Evolutionary conservation across 1,140 invertebrate species (phyloP).

Genomic region (Vollenhovia emeryi): DNA sequence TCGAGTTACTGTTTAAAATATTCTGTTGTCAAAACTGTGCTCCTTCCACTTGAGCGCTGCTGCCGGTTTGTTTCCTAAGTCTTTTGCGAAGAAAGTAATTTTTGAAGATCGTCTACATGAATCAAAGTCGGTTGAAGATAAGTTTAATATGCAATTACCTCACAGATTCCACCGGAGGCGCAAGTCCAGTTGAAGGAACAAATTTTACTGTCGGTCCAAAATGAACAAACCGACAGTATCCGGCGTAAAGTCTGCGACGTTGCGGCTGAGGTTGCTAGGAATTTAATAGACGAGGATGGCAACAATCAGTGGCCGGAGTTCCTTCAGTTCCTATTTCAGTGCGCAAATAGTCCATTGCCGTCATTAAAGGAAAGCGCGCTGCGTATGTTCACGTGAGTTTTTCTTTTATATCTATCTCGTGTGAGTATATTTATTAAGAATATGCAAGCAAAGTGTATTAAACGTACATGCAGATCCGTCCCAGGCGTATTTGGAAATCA

Average conservation of each 20-base stretch:
- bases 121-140: constrained; percentile 8
- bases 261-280: constrained; percentile 96
- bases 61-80: not conserved
- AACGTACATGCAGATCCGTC: constrained; percentile 89
- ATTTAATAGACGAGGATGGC: constrained; percentile 98
- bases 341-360: constrained; percentile 93
- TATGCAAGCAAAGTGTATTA: not conserved
- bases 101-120: not conserved
- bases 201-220: constrained; percentile 93
- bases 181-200: constrained; percentile 94
- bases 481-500: constrained; percentile 99
- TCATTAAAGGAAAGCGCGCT: constrained; percentile 97
- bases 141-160: constrained; percentile 60
- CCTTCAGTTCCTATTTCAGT: constrained; percentile 97
- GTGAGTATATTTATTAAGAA: not conserved
- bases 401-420: not conserved
- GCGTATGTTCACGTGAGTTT: constrained; percentile 95
- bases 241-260: constrained; percentile 97
- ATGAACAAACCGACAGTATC: constrained; percentile 92
- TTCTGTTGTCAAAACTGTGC: not conserved
- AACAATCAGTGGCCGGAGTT: constrained; percentile 99
- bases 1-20: not conserved
- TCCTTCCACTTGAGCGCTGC: not conserved
- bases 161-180: constrained; percentile 91
- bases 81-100: not conserved